Percentiles rank a stretch among this genome's conserved stretches.
These are phyloP conservation scores for Tenthredo notha DNA, from an alignment of 2,888 invertebrate species.

Conservation along the genomic window DNA sequence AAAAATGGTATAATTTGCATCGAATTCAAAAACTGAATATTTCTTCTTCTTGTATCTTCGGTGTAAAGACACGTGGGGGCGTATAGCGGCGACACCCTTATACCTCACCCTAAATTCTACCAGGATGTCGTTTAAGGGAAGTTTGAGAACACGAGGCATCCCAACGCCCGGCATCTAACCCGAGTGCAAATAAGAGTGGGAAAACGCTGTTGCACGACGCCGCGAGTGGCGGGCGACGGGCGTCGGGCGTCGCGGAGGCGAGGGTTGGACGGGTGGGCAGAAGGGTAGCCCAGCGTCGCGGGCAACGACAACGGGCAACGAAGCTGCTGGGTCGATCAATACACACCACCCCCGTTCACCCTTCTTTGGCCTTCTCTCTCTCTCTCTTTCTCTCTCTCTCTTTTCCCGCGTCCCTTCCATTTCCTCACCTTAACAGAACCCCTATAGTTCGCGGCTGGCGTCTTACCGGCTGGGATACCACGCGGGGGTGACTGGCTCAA, in stretches of 20 bases:
- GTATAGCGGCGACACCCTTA: not conserved
- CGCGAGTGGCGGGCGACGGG: conserved; percentile 6
- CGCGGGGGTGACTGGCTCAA: conserved; percentile 38
- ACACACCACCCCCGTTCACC: conserved; percentile 69
- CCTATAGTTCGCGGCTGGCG: conserved; percentile 55
- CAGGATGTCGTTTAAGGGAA: conserved; percentile 46
- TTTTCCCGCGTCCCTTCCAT: conserved; percentile 53
- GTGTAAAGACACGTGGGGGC: conserved; percentile 37
- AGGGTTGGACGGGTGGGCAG: conserved; percentile 52
- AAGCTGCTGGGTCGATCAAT: conserved; percentile 73
- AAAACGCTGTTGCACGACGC: conserved; percentile 50
- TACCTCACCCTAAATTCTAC: conserved; percentile 27
- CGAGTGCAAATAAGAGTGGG: conserved; percentile 48
- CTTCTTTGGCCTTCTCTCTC: conserved; percentile 51
- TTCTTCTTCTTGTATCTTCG: not conserved
- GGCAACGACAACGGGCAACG: conserved; percentile 64
- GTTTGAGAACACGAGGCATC: conserved; percentile 46
- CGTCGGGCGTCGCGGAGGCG: conserved; percentile 20
- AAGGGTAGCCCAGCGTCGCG: conserved; percentile 57
- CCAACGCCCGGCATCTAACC: conserved; percentile 24
- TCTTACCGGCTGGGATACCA: conserved; percentile 59
- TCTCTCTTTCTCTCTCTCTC: conserved; percentile 53
- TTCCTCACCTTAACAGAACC: conserved; percentile 48
- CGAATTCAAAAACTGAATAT: not conserved
- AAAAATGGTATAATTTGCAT: conserved; percentile 4